Evolutionary conservation across 2,113 vertebrate genomes (phyloP), one percentile per base, ranked within the genome.

Genomic region (Sebastes schlegelii): DNA sequence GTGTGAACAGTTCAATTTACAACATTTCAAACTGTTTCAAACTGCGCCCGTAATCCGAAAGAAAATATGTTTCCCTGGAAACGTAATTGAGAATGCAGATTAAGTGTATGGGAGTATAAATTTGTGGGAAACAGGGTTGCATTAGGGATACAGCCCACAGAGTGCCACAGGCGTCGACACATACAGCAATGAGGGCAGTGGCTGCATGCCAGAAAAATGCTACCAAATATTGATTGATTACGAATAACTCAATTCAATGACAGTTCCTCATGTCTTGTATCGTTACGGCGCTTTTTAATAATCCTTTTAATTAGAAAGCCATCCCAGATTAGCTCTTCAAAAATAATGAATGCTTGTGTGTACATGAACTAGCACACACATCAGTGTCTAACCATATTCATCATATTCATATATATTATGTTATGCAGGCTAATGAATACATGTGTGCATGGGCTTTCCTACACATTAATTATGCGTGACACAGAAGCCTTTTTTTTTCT

Each of bases 241-340:
- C 74, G 80, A 82, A 79, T 82, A 79, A 80, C 73, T 88, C 67
- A 83, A 77, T 21, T 73, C 45, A 62, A 11, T 61, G 64, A 49
- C 76, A 63, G 61, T 54, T 62, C 48, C 42, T 73, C 23, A n/a
- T 82, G 75, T 74, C 52, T 74, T 48, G 48, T 65, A 45, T 73
- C 13, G 65, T 52, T 21, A n/a, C 64, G 48, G 8, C 46, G 16
- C 70, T 64, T 87, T 85, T 82, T 73, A 79, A 73, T 87, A 79
- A 74, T 64, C 26, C 1, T 6, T 86, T 88, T 79, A 85, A 86
- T 88, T 82, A 88, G 86, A 85, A 75, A 49, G 6, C 26, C 62
- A 66, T 34, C 72, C 13, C 16, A 58, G 52, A 86, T 84, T 82
- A 70, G 65, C 66, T 77, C 8, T 54, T 83, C 9, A 81, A 51